A percentile compares a stretch with the other conserved stretches of the same genome.
Conservation (phyloP, 2,888 invertebrate genomes). For the Drosophila acutilabella region DNA sequence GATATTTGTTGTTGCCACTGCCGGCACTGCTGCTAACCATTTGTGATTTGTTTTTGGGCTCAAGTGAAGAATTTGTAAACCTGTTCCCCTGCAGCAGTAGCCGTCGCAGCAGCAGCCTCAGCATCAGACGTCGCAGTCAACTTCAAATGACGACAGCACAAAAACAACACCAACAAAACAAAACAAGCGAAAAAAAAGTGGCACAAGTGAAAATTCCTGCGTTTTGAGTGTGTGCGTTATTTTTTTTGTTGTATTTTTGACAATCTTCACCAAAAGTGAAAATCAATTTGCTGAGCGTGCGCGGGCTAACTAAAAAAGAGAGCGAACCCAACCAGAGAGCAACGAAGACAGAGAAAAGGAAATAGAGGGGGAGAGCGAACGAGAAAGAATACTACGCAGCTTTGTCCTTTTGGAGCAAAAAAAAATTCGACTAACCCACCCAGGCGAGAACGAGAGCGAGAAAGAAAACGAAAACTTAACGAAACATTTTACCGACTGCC, state of each 20-base stretch:
- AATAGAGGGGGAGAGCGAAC: conserved; percentile 26
- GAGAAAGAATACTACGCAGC: conserved; percentile 26
- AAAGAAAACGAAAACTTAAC: conserved; percentile 56
- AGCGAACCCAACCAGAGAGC: conserved; percentile 25
- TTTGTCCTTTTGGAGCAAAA: conserved; percentile 56
- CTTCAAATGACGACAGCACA: conserved; percentile 33
- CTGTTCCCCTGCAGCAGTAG: conserved; percentile 53
- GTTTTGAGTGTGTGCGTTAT: conserved; percentile 53
- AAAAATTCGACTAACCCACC: conserved; percentile 51
- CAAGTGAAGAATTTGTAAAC: conserved; percentile 61
- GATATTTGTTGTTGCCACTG: conserved; percentile 53
- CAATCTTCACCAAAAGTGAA: conserved; percentile 75
- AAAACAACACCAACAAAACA: conserved; percentile 44
- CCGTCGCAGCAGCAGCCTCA: conserved; percentile 10
- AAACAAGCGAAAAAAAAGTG: conserved; percentile 69
- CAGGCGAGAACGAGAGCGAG: conserved; percentile 47
- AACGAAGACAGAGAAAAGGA: conserved; percentile 18
- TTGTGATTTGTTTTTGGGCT: conserved; percentile 51
- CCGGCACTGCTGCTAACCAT: conserved; percentile 36
- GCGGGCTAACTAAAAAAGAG: conserved; percentile 54
- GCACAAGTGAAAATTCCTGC: conserved; percentile 80
- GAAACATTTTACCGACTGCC: conserved; percentile 56
- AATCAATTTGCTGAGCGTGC: conserved; percentile 76
- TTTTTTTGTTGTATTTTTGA: conserved; percentile 60
- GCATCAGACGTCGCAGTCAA: conserved; percentile 13